These are phyloP conservation scores for Morpho deidamia DNA, from an alignment of 2,888 invertebrate genomes.

Conservation along the genomic window DNA sequence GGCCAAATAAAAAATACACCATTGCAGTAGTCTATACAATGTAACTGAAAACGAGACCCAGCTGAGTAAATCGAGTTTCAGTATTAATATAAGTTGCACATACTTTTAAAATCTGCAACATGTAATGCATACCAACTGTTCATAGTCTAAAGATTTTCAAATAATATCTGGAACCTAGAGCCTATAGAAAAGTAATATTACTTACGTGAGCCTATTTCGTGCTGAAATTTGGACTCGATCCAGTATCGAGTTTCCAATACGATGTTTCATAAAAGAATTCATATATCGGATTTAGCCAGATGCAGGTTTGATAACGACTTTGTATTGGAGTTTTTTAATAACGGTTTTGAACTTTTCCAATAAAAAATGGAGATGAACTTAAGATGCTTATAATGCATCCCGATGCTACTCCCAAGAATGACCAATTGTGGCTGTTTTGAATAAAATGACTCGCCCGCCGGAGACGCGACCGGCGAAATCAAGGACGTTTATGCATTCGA, in stretches of 20 bases:
- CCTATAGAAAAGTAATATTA: not conserved
- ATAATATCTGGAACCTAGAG: not conserved
- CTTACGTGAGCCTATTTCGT: slow-evolving; percentile 1
- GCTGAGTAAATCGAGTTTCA: not conserved
- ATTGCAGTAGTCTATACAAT: too few species aligned
- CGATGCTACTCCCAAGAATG: too few species aligned
- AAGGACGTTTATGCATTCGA: too few species aligned
- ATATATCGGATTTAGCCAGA: not conserved
- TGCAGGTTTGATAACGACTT: not conserved
- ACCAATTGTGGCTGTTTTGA: too few species aligned
- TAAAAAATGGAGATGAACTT: too few species aligned
- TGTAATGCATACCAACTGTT: too few species aligned
- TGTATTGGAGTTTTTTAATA: not conserved
- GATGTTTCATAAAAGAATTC: not conserved
- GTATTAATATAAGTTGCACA: not conserved
- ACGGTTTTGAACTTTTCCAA: not conserved
- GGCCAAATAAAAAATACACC: too few species aligned
- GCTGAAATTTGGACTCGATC: not conserved
- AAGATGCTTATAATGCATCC: too few species aligned
- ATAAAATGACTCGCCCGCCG: too few species aligned
- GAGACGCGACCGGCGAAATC: too few species aligned
- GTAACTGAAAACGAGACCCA: too few species aligned
- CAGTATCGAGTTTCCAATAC: not conserved
- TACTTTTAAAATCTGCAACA: too few species aligned
- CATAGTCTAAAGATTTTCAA: not conserved